Evolutionary conservation across 2,888 invertebrate species (phyloP), one percentile per base, ranked within the genome.

Genomic region (Phortica okadai): DNA sequence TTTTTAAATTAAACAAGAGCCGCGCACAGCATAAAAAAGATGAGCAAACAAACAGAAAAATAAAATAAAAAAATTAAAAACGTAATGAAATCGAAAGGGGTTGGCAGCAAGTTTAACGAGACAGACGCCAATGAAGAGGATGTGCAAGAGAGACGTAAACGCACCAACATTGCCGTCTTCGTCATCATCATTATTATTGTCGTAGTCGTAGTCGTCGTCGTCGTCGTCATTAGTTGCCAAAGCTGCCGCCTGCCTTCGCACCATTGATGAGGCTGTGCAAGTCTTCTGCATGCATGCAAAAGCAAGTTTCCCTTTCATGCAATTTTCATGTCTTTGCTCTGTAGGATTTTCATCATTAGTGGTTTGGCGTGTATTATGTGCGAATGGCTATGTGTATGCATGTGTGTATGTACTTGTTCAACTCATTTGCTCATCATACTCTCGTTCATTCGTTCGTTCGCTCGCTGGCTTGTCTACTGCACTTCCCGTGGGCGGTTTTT

Each of bases 51-150:
- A 33, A 33, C 33, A 33, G 33, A 5, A 33, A 33, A 33, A 33
- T 4, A 14, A 44, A 70, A 45, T 16, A 21, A 21, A 69, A 70
- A 70, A 69, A 70, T 44, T 44, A 44, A 74, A 76, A 79, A 73
- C 72, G 76, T 81, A 86, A 88, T 81, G 87, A 85, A 85, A 85
- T 84, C 80, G 85, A 85, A 85, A 85, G 88, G 85, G 88, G 85
- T 75, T 74, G 76, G 58, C 78, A 74, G 77, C 79, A 66, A 75
- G 78, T 66, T 77, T 62, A 73, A 59, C 56, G 56, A 21, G 33
- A 59, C 73, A 75, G 33, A 7, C 58, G 11, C 72, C 67, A 50
- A 11, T 6, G 50, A 11, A 33, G 50, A 11, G 50, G 14, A 50
- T 50, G 50, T 50, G 50, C 14, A 14, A 11, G 50, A 50, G 50